A percentile compares a stretch with the other conserved stretches of the same genome.
These are phyloP conservation scores for Acleris sparsana DNA, from an alignment of 2,888 invertebrate genomes.

Conservation along the genomic window DNA sequence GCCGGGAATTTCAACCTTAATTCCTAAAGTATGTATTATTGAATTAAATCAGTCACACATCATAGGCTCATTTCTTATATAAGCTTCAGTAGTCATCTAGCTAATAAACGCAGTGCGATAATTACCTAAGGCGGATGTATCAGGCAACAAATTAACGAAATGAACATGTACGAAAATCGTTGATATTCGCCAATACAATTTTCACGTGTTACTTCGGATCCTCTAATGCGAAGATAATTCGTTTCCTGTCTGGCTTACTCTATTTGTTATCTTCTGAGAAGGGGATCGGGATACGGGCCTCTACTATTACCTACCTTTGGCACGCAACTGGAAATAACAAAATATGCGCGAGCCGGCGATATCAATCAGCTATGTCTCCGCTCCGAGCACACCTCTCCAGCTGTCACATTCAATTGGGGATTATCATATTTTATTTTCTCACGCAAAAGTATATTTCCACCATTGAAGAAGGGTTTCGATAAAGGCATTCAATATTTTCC, in stretches of 20 bases:
- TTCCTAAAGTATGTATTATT: no score
- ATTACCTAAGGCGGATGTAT: slow-evolving; percentile 8
- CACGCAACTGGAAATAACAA: slow-evolving; percentile 13
- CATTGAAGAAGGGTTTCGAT: slow-evolving; percentile 4
- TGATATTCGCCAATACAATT: slow-evolving; percentile 4
- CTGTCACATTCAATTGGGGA: slow-evolving; percentile 26
- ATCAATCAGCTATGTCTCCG: slow-evolving; percentile 22
- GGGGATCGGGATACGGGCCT: not conserved
- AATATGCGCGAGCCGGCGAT: slow-evolving; percentile 2
- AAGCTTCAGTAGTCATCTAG: not conserved
- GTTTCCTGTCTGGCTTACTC: not conserved
- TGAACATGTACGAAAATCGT: slow-evolving; percentile 3
- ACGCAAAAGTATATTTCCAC: slow-evolving; percentile 9
- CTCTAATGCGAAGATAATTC: not conserved
- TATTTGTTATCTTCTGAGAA: slow-evolving; percentile 17
- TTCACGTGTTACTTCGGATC: not conserved
- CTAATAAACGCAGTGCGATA: not conserved
- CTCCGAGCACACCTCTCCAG: slow-evolving; percentile 19
- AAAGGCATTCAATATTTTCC: slow-evolving; percentile 23
- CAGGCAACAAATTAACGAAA: slow-evolving; percentile 8
- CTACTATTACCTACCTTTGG: slow-evolving; percentile 12
- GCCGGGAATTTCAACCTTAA: no score
- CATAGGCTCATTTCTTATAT: not conserved
- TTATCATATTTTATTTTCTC: slow-evolving; percentile 29
- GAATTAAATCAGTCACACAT: not conserved